A percentile compares a stretch with the other conserved stretches of the same genome.
phyloP scores from a whole-genome alignment of 2,113 vertebrate genomes.

The Ictidomys tridecemlineatus region DNA sequence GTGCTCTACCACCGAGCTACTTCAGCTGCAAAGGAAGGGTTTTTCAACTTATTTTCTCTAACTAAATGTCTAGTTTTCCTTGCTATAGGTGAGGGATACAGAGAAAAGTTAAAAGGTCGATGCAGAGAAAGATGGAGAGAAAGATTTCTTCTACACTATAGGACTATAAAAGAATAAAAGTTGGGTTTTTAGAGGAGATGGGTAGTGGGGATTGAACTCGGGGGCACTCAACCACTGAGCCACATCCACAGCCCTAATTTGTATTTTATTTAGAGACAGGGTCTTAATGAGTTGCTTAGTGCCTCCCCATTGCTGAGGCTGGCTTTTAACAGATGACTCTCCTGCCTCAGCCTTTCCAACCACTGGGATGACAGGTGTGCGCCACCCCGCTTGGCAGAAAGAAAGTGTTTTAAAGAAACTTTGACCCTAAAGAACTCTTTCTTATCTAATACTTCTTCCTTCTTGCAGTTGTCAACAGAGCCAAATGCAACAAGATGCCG shows the following conservation, averaged over 20 bases:
- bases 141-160: neutral
- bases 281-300: too few species aligned
- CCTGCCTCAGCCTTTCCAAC: too few species aligned
- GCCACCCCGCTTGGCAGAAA: too few species aligned
- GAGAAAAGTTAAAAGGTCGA: neutral
- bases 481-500: neutral
- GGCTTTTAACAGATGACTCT: too few species aligned
- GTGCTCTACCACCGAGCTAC: too few species aligned
- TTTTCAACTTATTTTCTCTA: slow-evolving; percentile 18
- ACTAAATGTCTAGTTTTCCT: neutral
- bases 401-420: neutral
- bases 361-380: too few species aligned
- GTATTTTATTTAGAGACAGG: too few species aligned
- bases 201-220: too few species aligned
- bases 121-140: neutral
- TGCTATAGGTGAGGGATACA: neutral
- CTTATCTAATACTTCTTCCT: neutral
- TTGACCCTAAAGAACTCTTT: slow-evolving; percentile 2
- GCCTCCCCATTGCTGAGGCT: too few species aligned
- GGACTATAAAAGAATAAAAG: neutral
- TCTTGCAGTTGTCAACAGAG: neutral
- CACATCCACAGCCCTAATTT: too few species aligned
- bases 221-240: too few species aligned
- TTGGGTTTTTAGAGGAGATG: too few species aligned
- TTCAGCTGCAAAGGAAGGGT: neutral